A percentile compares a stretch with the other conserved stretches of the same genome.
phyloP scores from a whole-genome alignment of 2,113 vertebrate genomes.

The Triplophysa dalaica region DNA sequence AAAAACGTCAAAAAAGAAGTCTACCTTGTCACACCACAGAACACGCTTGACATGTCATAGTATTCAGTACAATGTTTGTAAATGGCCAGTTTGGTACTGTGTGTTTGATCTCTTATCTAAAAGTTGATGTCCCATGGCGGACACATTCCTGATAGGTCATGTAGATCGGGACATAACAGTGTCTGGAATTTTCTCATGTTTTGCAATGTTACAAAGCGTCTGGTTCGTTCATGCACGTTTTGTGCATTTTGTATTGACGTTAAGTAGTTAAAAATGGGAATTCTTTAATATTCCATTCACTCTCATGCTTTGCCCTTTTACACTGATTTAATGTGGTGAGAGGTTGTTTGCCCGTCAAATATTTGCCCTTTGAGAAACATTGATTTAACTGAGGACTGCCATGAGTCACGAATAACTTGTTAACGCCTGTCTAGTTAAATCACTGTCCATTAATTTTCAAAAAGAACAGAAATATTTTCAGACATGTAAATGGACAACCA shows the following conservation, averaged over 20 bases:
- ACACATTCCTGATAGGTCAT: slow-evolving; percentile 3
- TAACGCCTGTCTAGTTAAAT: not conserved
- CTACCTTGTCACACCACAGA: not conserved
- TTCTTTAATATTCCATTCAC: slow-evolving; percentile 7
- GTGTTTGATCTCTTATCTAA: not conserved
- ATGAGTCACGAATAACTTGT: slow-evolving; percentile 22
- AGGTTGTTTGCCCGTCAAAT: slow-evolving; percentile 43
- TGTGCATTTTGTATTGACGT: not conserved
- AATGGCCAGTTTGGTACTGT: not conserved
- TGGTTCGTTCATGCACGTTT: not conserved
- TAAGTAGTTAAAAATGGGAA: not conserved
- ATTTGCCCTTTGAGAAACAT: slow-evolving; percentile 44
- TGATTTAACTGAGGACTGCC: slow-evolving; percentile 24
- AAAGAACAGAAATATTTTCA: not conserved
- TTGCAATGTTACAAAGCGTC: not conserved
- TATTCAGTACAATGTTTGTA: not conserved
- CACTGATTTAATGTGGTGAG: slow-evolving; percentile 33
- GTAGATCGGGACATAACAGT: not conserved
- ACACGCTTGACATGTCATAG: not conserved
- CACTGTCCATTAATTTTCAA: not conserved
- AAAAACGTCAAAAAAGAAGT: not conserved
- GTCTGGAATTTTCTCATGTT: not conserved
- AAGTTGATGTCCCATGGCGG: not conserved
- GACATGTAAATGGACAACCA: not conserved
- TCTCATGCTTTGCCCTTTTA: not conserved